Conservation (phyloP, 2,888 invertebrate genomes). For the Caenorhabditis wallacei region DNA sequence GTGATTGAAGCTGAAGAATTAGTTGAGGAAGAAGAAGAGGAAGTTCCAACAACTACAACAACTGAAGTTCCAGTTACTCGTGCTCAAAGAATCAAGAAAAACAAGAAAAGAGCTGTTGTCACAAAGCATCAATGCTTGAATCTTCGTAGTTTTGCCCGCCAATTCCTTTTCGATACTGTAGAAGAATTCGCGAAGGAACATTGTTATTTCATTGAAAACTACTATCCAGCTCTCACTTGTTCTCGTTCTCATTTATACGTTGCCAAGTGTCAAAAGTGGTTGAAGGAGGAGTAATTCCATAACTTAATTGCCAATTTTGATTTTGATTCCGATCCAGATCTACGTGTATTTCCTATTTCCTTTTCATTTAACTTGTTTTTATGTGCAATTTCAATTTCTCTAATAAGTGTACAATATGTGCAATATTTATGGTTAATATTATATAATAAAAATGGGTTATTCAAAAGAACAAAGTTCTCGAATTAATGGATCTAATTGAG, state of each 20-base stretch:
- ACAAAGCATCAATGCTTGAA: constrained; percentile 72
- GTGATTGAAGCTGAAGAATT: constrained; percentile 37
- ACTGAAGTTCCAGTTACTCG: constrained; percentile 51
- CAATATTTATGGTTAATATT: constrained; percentile 46
- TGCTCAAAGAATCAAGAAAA: constrained; percentile 36
- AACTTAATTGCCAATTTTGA: background rate
- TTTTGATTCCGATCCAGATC: constrained; percentile 44
- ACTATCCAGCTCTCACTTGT: constrained; percentile 74
- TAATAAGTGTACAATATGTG: constrained; percentile 48
- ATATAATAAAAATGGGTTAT: constrained; percentile 47
- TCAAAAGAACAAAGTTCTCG: constrained; percentile 75
- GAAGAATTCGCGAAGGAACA: constrained; percentile 70
- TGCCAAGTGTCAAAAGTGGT: constrained; percentile 64
- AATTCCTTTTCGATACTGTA: constrained; percentile 69
- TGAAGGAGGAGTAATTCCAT: constrained; percentile 43
- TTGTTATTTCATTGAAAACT: constrained; percentile 76
- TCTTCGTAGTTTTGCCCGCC: constrained; percentile 72
- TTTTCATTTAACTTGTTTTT: constrained; percentile 6
- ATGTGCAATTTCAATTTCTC: constrained; percentile 33
- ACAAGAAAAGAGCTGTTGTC: constrained; percentile 48
- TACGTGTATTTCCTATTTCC: constrained; percentile 59
- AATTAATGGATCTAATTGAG: constrained; percentile 78
- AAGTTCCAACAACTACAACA: constrained; percentile 38
- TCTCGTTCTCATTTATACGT: constrained; percentile 67
- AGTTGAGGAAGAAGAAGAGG: constrained; percentile 36